Base-by-base conservation (phyloP, 2,797 vertebrate genomes). In the Argyrosomus regius region DNA sequence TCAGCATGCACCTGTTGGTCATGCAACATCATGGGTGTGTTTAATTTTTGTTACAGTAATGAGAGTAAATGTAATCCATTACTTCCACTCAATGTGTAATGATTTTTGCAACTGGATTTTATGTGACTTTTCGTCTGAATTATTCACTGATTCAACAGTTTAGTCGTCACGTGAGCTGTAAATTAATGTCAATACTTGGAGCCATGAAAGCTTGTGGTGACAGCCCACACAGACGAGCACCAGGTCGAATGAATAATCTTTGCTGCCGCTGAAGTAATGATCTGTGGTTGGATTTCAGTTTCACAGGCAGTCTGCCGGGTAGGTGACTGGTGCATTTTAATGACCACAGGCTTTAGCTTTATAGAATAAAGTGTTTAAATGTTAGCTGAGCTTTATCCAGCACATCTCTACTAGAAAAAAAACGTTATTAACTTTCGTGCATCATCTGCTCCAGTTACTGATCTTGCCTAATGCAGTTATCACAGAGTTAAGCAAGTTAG, bases 321-420 rank as follows among this genome's bases (percentile, higher is more conserved):
- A 84, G 88, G 86, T 89, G 87, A 88, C 83, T 88, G 87, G 75
- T 86, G 88, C 86, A 89, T 87, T 89, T 91, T 89, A 87, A 93
- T 91, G 85, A 74, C 88, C 75, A 87, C 54, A 24, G 66, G 70
- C 84, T 88, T 87, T 61, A 81, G 81, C 69, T 46, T 81, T 87
- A 82, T 52, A 63, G 58, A 87, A 85, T 57, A 35, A 31, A 74
- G 75, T 75, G 57, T 59, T 86, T 72, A 80, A 67, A 88, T 64
- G 72, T 72, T 78, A 35, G 67, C 43, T 41, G 72, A 68, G 77
- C 88, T 88, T 89, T 81, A 90, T 87, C 75, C 76, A 61, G 75
- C 66, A 66, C 67, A 75, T 82, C 73, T 77, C 49, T 54, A 71
- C 65, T 35, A 52, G 39, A 84, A 81, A 69, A 56, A 14, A 56